A percentile compares a stretch with the other conserved stretches of the same genome.
Evolutionary conservation across 2,888 invertebrate species (phyloP).

Genomic region (Ophion ventricosus): DNA sequence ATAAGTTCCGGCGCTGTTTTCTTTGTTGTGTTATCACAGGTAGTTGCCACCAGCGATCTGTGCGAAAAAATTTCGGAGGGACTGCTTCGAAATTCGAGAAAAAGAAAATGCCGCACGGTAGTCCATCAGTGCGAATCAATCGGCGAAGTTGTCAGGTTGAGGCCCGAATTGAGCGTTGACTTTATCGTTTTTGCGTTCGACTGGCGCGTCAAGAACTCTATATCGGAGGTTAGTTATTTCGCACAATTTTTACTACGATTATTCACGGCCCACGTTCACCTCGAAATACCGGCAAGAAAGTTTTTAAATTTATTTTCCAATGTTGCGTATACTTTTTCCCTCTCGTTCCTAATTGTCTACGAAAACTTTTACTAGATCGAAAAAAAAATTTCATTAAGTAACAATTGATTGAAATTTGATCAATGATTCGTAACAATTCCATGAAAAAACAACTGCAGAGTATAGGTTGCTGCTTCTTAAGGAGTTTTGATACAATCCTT

Average conservation of each 20-base stretch:
- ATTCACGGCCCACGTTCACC: slow-evolving; percentile 32
- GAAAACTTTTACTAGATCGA: neutral
- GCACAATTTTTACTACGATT: neutral
- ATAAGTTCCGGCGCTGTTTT: slow-evolving; percentile 31
- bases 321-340: neutral
- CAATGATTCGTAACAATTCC: too few species aligned
- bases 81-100: slow-evolving; percentile 71
- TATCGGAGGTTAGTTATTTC: slow-evolving; percentile 73
- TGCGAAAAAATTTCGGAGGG: slow-evolving; percentile 75
- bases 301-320: neutral
- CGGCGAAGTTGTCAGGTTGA: slow-evolving; percentile 68
- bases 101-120: slow-evolving; percentile 71
- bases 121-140: slow-evolving; percentile 79
- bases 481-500: too few species aligned
- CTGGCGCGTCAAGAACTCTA: slow-evolving; percentile 70
- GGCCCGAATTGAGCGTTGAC: slow-evolving; percentile 74
- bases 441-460: too few species aligned
- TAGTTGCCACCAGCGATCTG: slow-evolving; percentile 75
- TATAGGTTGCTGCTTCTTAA: too few species aligned
- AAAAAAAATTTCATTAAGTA: neutral
- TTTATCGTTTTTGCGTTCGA: slow-evolving; percentile 79
- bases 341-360: neutral
- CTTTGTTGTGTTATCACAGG: slow-evolving; percentile 67
- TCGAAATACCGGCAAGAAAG: neutral
- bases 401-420: neutral